phyloP scores from a whole-genome alignment of 2,888 invertebrate species.

The Dynastes grantii region DNA sequence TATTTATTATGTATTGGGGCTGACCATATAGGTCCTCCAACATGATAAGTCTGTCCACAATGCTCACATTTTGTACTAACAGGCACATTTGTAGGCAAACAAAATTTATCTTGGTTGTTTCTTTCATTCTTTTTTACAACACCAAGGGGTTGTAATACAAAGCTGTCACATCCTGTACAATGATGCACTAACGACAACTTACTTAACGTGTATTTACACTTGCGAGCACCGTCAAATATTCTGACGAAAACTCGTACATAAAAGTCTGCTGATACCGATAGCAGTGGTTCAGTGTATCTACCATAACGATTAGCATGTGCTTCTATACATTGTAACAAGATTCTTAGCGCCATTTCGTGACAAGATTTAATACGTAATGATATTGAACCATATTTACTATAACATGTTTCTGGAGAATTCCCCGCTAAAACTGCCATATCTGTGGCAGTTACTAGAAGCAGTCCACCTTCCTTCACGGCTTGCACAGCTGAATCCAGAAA shows the following conservation, averaged over 20 bases:
- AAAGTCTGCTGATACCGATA: slow-evolving; percentile 96
- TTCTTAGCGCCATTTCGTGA: slow-evolving; percentile 98
- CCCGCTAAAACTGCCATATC: slow-evolving; percentile 98
- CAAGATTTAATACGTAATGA: slow-evolving; percentile 89
- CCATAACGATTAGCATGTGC: slow-evolving; percentile 94
- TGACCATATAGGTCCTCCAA: slow-evolving; percentile 97
- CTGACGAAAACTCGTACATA: slow-evolving; percentile 95
- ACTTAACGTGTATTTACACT: slow-evolving; percentile 88
- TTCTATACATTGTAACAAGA: slow-evolving; percentile 92
- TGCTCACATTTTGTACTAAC: slow-evolving; percentile 80
- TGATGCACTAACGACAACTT: slow-evolving; percentile 92
- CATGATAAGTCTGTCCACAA: slow-evolving; percentile 84
- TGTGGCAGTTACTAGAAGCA: slow-evolving; percentile 96
- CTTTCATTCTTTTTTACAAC: slow-evolving; percentile 75
- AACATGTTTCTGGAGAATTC: slow-evolving; percentile 94
- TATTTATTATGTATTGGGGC: slow-evolving; percentile 85
- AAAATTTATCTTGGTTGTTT: slow-evolving; percentile 76
- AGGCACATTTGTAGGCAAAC: slow-evolving; percentile 80
- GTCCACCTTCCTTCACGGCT: slow-evolving; percentile 84
- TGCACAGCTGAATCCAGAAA: slow-evolving; percentile 94
- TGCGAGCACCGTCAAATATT: slow-evolving; percentile 84
- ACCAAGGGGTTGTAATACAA: slow-evolving; percentile 85
- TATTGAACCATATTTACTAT: slow-evolving; percentile 92
- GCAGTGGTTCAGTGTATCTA: slow-evolving; percentile 90
- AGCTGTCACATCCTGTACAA: slow-evolving; percentile 91